Base-by-base conservation (phyloP, 92 coral and sea anemone species). In the Paragorgia papillata region DNA sequence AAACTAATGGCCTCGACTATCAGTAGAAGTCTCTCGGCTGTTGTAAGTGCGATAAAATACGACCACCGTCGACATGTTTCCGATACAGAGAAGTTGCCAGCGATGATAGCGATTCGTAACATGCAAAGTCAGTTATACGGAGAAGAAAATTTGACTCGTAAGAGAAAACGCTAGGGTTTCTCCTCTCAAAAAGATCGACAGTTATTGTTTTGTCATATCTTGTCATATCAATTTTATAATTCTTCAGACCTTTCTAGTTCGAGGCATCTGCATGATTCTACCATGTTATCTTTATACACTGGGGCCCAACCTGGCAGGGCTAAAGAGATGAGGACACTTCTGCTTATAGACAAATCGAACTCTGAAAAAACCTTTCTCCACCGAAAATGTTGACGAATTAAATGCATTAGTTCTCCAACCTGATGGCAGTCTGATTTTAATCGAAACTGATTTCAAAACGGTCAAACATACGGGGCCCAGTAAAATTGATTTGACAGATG, bases 311-410 rank as follows among this genome's bases (percentile, higher is more conserved):
- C 79, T 10, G 65, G 79, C n/a, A 15, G 79, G 51, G 15, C 9
- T 54, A 30, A 71, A 9, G 75, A 68, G 55, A 13, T 68, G n/a
- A 71, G 79, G 61, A 71, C 79, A 21, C 79, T 71, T 71, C 19
- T 25, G 26, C 46, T 71, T 22, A 51, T 50, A 7, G 79, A 53
- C 37, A 33, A 24, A 4, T 46, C 64, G 25, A 22, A 71, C 15
- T 28, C 79, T 19, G 55, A 68, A n/a, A 49, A 19, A 41, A 41
- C n/a, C n/a, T 31, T 68, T 68, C 13, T 19, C 58, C 37, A 51
- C 41, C 31, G 24, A 51, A 20, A 70, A 70, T 31, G 59, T 13
- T 31, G 77, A 59, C 17, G 30, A 59, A 29, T 70, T 70, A 14
- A 70, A 70, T 70, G 77, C 77, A 20, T 14, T 70, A 7, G 39